A percentile compares a stretch with the other conserved stretches of the same genome.
Evolutionary conservation across 2,888 invertebrate genomes (phyloP).

Genomic region (Macaria liturata): DNA sequence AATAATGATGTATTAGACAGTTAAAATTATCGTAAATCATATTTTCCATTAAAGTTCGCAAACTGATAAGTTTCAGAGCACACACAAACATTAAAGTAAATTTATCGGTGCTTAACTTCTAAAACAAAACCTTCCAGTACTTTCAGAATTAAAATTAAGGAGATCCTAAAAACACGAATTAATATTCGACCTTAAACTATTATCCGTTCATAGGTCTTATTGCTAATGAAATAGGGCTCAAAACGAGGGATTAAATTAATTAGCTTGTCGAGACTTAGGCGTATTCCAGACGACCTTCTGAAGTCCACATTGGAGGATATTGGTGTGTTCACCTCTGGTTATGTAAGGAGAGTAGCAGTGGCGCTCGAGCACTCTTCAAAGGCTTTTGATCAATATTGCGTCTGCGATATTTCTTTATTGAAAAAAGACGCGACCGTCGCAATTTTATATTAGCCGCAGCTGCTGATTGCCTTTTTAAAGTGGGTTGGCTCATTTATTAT

Average conservation of each 20-base stretch:
- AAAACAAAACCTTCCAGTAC: conserved; percentile 5
- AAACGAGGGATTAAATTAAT: conserved; percentile 16
- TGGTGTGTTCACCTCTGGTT: conserved; percentile 31
- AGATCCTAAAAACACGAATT: conserved; percentile 12
- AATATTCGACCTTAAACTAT: conserved; percentile 8
- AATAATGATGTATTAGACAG: no score
- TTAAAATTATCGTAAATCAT: no score
- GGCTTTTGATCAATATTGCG: conserved; percentile 4
- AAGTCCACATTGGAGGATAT: conserved; percentile 31
- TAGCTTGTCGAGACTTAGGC: conserved; percentile 22
- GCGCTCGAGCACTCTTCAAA: conserved; percentile 17
- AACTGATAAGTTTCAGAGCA: no score
- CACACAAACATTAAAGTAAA: no score
- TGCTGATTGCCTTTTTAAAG: no score
- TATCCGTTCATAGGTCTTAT: conserved; percentile 5
- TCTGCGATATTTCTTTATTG: conserved; percentile 1
- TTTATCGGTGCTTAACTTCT: conserved; percentile 1
- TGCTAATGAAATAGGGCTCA: conserved; percentile 5
- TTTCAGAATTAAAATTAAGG: neutral
- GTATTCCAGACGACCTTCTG: conserved; percentile 41
- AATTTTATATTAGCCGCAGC: no score
- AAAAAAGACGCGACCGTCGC: neutral
- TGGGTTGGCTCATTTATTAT: no score
- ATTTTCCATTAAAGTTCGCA: no score
- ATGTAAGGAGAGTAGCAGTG: conserved; percentile 23